Percentiles rank a stretch among this genome's conserved stretches.
These are phyloP conservation scores for Rhea americana DNA, from an alignment of 2,113 vertebrate genomes.

Conservation along the genomic window DNA sequence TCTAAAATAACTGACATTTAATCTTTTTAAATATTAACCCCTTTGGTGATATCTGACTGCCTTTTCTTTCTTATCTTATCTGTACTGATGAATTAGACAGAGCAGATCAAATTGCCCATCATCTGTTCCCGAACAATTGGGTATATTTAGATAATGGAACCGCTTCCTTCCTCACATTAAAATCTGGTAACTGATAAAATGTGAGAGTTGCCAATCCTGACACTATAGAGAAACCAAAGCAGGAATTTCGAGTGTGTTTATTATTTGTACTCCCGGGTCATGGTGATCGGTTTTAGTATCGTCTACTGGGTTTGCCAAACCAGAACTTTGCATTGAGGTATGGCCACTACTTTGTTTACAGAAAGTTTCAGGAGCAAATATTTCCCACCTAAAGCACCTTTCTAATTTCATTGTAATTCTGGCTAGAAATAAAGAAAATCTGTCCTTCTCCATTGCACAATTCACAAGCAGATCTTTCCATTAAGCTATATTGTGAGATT, in stretches of 20 bases:
- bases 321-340: neutral
- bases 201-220: conserved; percentile 64
- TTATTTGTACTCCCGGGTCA: conserved; percentile 47
- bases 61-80: conserved; percentile 85
- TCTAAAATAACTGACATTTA: conserved; percentile 73
- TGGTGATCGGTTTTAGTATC: conserved; percentile 1
- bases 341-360: neutral
- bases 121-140: conserved; percentile 82
- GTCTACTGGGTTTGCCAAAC: conserved; percentile 3
- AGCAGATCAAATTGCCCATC: conserved; percentile 87
- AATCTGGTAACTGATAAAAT: conserved; percentile 84
- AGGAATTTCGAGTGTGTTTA: conserved; percentile 57
- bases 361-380: neutral
- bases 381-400: neutral
- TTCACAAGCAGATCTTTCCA: neutral
- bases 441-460: neutral
- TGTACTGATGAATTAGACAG: conserved; percentile 83
- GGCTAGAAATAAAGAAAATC: neutral
- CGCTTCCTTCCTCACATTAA: conserved; percentile 83
- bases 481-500: neutral
- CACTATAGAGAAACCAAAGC: conserved; percentile 57
- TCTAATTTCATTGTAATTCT: neutral
- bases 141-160: conserved; percentile 86
- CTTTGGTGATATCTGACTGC: conserved; percentile 76
- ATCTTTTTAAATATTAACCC: conserved; percentile 84